Conservation (phyloP, 2,797 vertebrate genomes). For the Euthynnus affinis region DNA sequence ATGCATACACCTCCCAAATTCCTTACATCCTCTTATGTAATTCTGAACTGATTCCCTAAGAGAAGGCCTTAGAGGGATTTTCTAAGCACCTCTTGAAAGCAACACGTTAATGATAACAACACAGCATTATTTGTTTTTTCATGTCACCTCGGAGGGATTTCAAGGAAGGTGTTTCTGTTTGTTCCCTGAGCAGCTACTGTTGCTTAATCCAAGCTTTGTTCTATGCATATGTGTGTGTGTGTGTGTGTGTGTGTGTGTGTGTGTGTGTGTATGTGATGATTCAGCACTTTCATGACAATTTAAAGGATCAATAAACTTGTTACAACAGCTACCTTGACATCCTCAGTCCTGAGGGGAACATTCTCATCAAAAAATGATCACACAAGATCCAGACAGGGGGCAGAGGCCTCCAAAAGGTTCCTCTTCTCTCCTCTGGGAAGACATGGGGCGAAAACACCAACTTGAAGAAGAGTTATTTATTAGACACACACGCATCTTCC, state of each 20-base stretch:
- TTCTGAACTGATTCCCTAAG: slow-evolving; percentile 64
- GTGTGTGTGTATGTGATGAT: slow-evolving; percentile 42
- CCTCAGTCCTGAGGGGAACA: slow-evolving; percentile 20
- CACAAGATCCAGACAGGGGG: slow-evolving; percentile 22
- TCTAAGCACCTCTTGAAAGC: slow-evolving; percentile 66
- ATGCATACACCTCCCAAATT: slow-evolving; percentile 53
- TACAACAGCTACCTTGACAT: slow-evolving; percentile 57
- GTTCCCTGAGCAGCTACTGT: slow-evolving; percentile 39
- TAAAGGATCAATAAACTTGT: slow-evolving; percentile 71
- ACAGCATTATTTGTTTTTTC: slow-evolving; percentile 63
- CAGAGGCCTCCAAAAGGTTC: slow-evolving; percentile 47
- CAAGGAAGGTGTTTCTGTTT: slow-evolving; percentile 56
- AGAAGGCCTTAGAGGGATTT: slow-evolving; percentile 67
- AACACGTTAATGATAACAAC: slow-evolving; percentile 64
- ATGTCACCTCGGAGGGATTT: slow-evolving; percentile 69
- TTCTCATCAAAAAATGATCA: slow-evolving; percentile 59
- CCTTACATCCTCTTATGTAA: slow-evolving; percentile 68
- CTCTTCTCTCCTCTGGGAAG: slow-evolving; percentile 17
- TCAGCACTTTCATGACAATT: slow-evolving; percentile 59
- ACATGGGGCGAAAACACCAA: slow-evolving; percentile 49
- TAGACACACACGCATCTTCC: slow-evolving; percentile 51
- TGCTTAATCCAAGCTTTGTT: slow-evolving; percentile 52
- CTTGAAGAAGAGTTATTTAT: slow-evolving; percentile 74
- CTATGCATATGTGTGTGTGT: slow-evolving; percentile 24
- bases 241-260: slow-evolving; percentile 8